Evolutionary conservation across 2,797 vertebrate species (phyloP), one percentile per base, ranked within the genome.

Genomic region (Zenarchopterus dispar): DNA sequence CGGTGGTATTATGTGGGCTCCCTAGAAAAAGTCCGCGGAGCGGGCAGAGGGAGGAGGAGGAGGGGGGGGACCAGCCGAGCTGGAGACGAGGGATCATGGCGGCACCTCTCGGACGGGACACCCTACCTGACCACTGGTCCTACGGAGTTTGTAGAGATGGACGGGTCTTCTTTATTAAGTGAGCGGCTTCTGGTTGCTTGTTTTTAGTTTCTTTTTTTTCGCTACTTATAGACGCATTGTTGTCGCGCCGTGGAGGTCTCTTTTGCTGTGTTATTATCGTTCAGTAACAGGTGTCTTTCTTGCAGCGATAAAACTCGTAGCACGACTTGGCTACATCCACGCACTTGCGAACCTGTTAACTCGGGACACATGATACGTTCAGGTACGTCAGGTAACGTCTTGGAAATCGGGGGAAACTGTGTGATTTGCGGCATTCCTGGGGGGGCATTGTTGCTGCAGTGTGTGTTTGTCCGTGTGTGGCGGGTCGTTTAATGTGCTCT

Each of bases 321-420:
- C 87, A 99, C 96, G 48, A 94, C 95, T 92, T 98, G 97, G 97
- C 94, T 98, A 59, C 97, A 98, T 88, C 97, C 97, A 18, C 96
- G 96, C 85, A 95, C 96, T 6, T 93, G 95, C 6, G 96, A 98
- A 82, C 96, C 96, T 73, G 97, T 99, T 91, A 98, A 98, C 94
- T 98, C 97, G 0, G 97, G 97, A 75, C 97, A 98, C 91, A 98
- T 98, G 97, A 97, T 97, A 80, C 96, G 97, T 52, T 98, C 97
- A 96, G 97, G 97, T 98, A 94, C 75, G 81, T 55, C 28, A 28
- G 28, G 5, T 28, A 6, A 4, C 5, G 28, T 28, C 28, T 7
- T 28, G 28, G 4, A 28, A 28, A 28, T 28, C 28, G 5, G 36
- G 21, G 64, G 46, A 45, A 64, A 73, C 18, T 15, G 13, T 39